These are phyloP conservation scores for Galerucella nymphaeae DNA, from an alignment of 2,888 invertebrate genomes.

Conservation along the genomic window DNA sequence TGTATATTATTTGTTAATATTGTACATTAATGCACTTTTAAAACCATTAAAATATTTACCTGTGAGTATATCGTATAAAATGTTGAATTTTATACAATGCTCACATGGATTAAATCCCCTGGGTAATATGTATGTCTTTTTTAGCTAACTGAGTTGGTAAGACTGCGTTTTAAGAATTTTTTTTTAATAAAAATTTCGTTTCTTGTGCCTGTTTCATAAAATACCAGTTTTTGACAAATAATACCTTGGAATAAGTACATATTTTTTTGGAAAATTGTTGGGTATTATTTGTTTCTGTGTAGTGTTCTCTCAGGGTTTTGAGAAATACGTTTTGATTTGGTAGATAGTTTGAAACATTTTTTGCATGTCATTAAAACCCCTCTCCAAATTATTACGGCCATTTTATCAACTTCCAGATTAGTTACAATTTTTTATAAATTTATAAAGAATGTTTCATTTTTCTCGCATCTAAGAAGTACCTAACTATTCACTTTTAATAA, in stretches of 20 bases:
- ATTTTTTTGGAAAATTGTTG: neutral
- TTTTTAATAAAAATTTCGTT: constrained; percentile 27
- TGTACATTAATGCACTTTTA: neutral
- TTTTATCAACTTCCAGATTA: neutral
- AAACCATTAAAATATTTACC: constrained; percentile 1
- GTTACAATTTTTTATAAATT: neutral
- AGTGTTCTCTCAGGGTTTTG: neutral
- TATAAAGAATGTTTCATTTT: neutral
- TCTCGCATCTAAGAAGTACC: neutral
- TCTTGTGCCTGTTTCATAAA: constrained; percentile 34
- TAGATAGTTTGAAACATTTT: neutral
- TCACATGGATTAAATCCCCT: constrained; percentile 2
- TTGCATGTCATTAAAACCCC: constrained; percentile 6
- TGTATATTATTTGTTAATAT: too few relatives aligned
- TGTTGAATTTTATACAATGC: constrained; percentile 4
- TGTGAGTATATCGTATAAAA: constrained; percentile 20
- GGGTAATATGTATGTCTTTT: constrained; percentile 51
- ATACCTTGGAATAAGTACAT: constrained; percentile 5
- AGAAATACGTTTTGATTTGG: neutral
- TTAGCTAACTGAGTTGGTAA: constrained; percentile 64
- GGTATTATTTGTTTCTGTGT: constrained; percentile 4
- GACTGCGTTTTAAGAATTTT: constrained; percentile 43
- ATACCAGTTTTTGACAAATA: constrained; percentile 17
- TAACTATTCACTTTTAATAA: neutral
- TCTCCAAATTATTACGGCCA: neutral